Evolutionary conservation across 1,140 invertebrate species (phyloP).

Genomic region (Bilobella aurantiaca): DNA sequence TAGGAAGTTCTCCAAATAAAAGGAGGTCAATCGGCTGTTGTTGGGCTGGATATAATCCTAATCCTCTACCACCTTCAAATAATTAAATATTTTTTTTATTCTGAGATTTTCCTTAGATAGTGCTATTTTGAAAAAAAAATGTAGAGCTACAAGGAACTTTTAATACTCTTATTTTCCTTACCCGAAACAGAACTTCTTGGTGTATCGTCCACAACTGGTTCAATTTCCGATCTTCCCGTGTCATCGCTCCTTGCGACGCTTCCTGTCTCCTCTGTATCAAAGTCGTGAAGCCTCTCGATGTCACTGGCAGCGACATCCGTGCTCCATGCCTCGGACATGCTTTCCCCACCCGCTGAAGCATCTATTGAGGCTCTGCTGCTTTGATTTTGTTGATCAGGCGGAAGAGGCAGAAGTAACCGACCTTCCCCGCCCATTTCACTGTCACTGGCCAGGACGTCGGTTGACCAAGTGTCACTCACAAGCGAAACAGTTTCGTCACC

Average conservation of each 20-base stretch:
- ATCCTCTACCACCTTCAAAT: background rate
- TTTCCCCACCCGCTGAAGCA: constrained; percentile 14
- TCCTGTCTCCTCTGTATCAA: constrained; percentile 67
- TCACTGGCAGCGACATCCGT: constrained; percentile 92
- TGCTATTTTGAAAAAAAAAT: no score
- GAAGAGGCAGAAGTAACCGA: background rate
- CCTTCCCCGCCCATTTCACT: constrained; percentile 56
- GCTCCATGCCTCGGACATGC: constrained; percentile 65
- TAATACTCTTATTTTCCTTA: no score
- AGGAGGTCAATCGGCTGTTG: constrained; percentile 20
- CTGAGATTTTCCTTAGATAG: no score
- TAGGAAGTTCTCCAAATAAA: constrained; percentile 28
- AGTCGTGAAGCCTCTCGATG: constrained; percentile 80
- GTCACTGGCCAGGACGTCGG: constrained; percentile 87
- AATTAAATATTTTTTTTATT: no score
- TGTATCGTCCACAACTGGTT: constrained; percentile 36
- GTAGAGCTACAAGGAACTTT: no score
- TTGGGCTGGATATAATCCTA: background rate
- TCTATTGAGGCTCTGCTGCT: background rate
- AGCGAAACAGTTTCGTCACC: constrained; percentile 85
- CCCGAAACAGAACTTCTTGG: constrained; percentile 30
- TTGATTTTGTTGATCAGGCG: background rate
- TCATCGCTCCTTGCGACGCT: constrained; percentile 67
- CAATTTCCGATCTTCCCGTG: constrained; percentile 54
- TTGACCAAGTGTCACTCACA: constrained; percentile 95